Percentiles rank a stretch among this genome's conserved stretches.
These are phyloP conservation scores for Melanargia galathea DNA, from an alignment of 2,888 invertebrate genomes.

Conservation along the genomic window DNA sequence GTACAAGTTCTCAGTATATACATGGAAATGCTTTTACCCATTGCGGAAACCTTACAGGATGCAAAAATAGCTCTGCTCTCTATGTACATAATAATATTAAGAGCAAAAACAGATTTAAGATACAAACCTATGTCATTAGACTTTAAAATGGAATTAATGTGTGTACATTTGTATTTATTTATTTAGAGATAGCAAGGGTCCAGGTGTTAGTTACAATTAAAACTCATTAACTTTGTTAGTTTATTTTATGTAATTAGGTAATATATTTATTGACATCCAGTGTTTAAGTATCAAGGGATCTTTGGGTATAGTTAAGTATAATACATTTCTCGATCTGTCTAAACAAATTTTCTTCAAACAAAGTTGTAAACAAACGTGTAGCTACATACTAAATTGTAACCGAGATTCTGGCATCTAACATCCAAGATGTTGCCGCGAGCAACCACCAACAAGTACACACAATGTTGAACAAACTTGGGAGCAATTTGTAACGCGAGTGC, in stretches of 20 bases:
- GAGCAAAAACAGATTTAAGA: too few species aligned
- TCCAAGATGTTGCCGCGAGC: conserved; percentile 26
- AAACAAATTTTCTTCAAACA: background rate
- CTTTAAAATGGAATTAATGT: too few species aligned
- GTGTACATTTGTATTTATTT: too few species aligned
- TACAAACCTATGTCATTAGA: too few species aligned
- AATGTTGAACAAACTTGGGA: conserved; percentile 50
- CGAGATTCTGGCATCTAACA: conserved; percentile 17
- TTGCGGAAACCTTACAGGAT: background rate
- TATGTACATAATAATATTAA: too few species aligned
- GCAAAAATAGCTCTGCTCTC: background rate
- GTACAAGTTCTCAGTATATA: background rate
- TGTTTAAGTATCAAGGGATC: too few species aligned
- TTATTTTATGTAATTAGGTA: too few species aligned
- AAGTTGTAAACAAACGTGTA: background rate
- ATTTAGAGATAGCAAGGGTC: too few species aligned
- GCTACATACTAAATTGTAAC: conserved; percentile 4
- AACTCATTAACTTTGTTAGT: too few species aligned
- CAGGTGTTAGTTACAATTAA: too few species aligned
- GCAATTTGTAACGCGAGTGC: conserved; percentile 58
- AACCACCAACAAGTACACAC: conserved; percentile 24
- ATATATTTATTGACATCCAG: too few species aligned
- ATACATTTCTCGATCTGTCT: background rate
- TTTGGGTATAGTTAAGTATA: too few species aligned
- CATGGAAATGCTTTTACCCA: conserved; percentile 2